Base-by-base conservation (phyloP, 2,888 invertebrate species). In the Lasioglossum zephyrum region DNA sequence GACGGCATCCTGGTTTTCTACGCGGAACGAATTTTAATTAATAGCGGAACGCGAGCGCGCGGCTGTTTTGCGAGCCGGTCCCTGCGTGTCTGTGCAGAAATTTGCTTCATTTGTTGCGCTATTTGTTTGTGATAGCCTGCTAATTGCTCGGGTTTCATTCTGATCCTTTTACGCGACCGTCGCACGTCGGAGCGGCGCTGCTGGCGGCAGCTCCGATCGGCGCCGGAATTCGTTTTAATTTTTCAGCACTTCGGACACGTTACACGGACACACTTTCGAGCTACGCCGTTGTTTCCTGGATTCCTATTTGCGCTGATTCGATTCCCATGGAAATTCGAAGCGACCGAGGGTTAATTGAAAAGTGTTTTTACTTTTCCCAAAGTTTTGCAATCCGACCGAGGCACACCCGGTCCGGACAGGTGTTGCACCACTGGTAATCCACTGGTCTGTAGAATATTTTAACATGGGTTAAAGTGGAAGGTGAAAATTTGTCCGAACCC, bases 1-100 rank as follows among this genome's bases (percentile, higher is more conserved):
- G 39, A 26, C n/a, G 60, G 49, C 31, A 49, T 69, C 4, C 26
- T 6, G 53, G 31, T 69, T 77, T 69, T 69, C 47, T 49, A 13
- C 77, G 18, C 36, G 8, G n/a, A 13, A 8, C 31, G 49, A 70
- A 41, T 47, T 82, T 80, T 82, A 82, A 82, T 82, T 80, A 82
- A 60, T 44, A 57, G 72, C 31, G 72, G 72, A 81, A 63, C 31
- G 49, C n/a, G 57, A 44, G 13, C 22, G 53, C 2, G 36, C 26
- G 49, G 47, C 22, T 41, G 5, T 78, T 77, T 60, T 2, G 74
- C 22, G 53, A 49, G 53, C 26, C 36, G 31, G n/a, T 3, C 0
- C 16, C 36, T 31, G 16, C 11, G 5, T 31, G 22, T 44, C n/a
- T 18, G 47, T 4, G 6, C 6, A 49, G 69, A 53, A 57, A 47